A percentile compares a stretch with the other conserved stretches of the same genome.
phyloP scores from a whole-genome alignment of 1,140 invertebrate genomes.

The Rhynchophorus ferrugineus region DNA sequence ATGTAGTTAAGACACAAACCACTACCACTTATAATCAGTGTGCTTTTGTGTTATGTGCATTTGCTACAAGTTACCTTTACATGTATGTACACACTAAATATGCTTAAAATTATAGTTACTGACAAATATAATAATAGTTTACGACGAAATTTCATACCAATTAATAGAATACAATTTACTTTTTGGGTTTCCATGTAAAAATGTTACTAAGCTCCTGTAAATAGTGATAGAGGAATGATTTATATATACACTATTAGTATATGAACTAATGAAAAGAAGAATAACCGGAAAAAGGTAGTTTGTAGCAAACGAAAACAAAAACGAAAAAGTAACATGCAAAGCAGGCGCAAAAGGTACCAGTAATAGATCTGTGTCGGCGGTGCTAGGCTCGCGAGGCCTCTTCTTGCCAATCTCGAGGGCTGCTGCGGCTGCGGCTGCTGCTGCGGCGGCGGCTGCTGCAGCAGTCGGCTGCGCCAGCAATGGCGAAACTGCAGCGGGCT shows the following conservation, averaged over 20 bases:
- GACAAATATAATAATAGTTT: too few species aligned
- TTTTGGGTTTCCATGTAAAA: too few species aligned
- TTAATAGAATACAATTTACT: too few species aligned
- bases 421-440: constrained; percentile 43
- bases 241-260: too few species aligned
- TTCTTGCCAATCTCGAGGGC: constrained; percentile 78
- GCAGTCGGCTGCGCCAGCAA: constrained; percentile 43
- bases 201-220: too few species aligned
- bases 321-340: constrained; percentile 50
- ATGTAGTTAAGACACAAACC: constrained; percentile 33
- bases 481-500: constrained; percentile 44
- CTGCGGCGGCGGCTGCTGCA: constrained; percentile 28
- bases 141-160: too few species aligned
- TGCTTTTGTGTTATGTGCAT: constrained; percentile 12
- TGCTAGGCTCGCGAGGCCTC: constrained; percentile 68
- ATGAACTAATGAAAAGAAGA: too few species aligned
- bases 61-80: constrained; percentile 1
- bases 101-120: too few species aligned
- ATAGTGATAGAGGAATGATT: too few species aligned
- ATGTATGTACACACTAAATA: background rate
- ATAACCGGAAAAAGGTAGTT: too few species aligned
- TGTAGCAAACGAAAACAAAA: constrained; percentile 5
- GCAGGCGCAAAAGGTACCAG: constrained; percentile 70
- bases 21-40: constrained; percentile 31
- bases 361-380: constrained; percentile 71